phyloP scores from a whole-genome alignment of 2,797 vertebrate genomes.

The Anolis apletophallus region DNA sequence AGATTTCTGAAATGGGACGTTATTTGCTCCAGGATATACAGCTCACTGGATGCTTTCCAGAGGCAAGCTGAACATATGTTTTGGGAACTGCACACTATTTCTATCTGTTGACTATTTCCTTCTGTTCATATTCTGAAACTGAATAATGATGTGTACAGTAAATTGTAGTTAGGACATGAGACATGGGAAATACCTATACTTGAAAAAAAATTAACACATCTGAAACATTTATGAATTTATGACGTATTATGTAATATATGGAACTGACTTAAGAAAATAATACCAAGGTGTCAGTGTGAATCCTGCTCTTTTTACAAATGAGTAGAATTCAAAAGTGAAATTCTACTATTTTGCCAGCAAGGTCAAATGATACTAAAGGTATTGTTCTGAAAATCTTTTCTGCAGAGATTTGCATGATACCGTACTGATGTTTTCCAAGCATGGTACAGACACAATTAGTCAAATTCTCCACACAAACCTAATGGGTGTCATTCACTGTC shows the following conservation, averaged over 20 bases:
- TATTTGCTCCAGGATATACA: not conserved
- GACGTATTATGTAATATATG: not conserved
- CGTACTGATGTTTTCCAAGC: not conserved
- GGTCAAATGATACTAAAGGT: not conserved
- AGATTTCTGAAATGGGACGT: not conserved
- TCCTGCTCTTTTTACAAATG: not conserved
- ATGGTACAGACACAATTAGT: not conserved
- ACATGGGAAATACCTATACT: not conserved
- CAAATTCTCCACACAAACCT: not conserved
- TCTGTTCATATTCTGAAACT: not conserved
- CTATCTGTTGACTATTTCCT: not conserved
- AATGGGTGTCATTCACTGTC: not conserved
- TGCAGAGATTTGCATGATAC: not conserved
- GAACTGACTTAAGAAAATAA: not conserved
- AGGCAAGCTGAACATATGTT: not conserved
- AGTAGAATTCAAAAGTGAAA: not conserved
- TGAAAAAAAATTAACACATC: not conserved
- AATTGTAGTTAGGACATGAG: not conserved
- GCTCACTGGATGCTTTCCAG: not conserved
- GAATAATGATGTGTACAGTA: not conserved
- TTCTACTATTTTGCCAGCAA: not conserved
- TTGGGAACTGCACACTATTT: not conserved
- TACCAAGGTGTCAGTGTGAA: not conserved
- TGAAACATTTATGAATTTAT: not conserved
- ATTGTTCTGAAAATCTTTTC: conserved; percentile 12